Evolutionary conservation across 2,888 invertebrate species (phyloP).

Genomic region (Coremacera marginata): DNA sequence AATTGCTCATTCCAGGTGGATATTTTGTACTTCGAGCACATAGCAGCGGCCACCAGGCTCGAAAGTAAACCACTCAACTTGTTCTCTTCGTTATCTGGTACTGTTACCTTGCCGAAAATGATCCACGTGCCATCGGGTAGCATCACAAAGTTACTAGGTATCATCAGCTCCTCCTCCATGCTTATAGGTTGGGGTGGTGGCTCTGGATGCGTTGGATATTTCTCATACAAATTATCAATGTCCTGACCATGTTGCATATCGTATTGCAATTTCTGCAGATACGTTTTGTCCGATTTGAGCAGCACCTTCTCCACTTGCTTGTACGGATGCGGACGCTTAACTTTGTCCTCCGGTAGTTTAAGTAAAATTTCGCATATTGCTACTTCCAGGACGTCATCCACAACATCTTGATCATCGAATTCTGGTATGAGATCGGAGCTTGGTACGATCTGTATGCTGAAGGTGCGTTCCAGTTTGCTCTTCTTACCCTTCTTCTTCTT

Average conservation of each 20-base stretch:
- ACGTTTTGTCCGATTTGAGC: constrained; percentile 59
- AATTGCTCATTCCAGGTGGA: constrained; percentile 74
- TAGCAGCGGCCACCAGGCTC: constrained; percentile 65
- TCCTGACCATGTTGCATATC: constrained; percentile 61
- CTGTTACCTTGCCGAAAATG: constrained; percentile 71
- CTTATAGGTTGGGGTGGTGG: constrained; percentile 59
- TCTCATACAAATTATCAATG: constrained; percentile 66
- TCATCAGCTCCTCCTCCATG: constrained; percentile 71
- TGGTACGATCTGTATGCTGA: constrained; percentile 61
- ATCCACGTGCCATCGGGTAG: constrained; percentile 74
- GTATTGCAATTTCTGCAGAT: constrained; percentile 58
- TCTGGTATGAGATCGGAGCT: constrained; percentile 56
- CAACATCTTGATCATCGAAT: constrained; percentile 55
- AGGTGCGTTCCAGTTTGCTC: constrained; percentile 48
- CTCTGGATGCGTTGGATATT: constrained; percentile 67
- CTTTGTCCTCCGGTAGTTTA: constrained; percentile 47
- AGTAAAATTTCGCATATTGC: constrained; percentile 56
- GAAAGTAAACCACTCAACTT: constrained; percentile 59
- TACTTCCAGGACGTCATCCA: constrained; percentile 53
- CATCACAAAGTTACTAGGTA: constrained; percentile 73
- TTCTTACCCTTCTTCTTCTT: constrained; percentile 36
- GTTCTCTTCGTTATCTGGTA: constrained; percentile 57
- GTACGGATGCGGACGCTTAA: constrained; percentile 50
- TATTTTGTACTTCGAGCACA: constrained; percentile 72
- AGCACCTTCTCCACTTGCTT: constrained; percentile 61